A percentile compares a stretch with the other conserved stretches of the same genome.
Conservation (phyloP, 2,888 invertebrate genomes). For the Ichneumon xanthorius region DNA sequence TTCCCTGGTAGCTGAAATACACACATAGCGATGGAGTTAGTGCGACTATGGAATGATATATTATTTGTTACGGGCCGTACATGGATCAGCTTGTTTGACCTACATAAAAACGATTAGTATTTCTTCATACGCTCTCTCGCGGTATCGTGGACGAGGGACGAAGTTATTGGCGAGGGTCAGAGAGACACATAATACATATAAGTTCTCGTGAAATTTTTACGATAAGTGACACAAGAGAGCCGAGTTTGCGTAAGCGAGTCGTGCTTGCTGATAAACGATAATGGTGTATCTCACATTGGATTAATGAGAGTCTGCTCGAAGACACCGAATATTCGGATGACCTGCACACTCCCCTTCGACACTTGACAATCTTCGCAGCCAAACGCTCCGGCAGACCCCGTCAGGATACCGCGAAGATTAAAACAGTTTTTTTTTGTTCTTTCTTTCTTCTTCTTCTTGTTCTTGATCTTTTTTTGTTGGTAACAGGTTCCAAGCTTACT, state of each 20-base stretch:
- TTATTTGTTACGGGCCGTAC: constrained; percentile 6
- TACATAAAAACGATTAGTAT: constrained; percentile 6
- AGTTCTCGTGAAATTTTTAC: constrained; percentile 7
- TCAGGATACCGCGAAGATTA: constrained; percentile 4
- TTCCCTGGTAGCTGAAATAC: constrained; percentile 3
- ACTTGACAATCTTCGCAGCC: constrained; percentile 8
- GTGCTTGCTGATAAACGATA: constrained; percentile 22
- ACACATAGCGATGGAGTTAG: not conserved
- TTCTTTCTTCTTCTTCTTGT: not conserved
- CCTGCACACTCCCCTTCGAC: constrained; percentile 43
- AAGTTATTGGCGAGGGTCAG: constrained; percentile 7
- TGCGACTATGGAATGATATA: constrained; percentile 13
- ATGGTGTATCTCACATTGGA: constrained; percentile 15
- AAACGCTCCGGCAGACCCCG: not conserved
- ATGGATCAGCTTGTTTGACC: constrained; percentile 4
- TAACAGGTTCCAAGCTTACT: not conserved
- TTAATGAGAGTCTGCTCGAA: constrained; percentile 8
- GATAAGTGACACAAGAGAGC: constrained; percentile 32
- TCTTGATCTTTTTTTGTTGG: not conserved
- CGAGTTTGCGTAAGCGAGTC: constrained; percentile 18
- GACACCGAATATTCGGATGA: constrained; percentile 55
- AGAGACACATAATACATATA: not conserved
- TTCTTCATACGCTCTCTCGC: constrained; percentile 6
- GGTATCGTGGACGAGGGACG: not conserved
- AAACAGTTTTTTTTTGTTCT: not conserved